Evolutionary conservation across 2,888 invertebrate species (phyloP).

Genomic region (Sminthurides aquaticus): DNA sequence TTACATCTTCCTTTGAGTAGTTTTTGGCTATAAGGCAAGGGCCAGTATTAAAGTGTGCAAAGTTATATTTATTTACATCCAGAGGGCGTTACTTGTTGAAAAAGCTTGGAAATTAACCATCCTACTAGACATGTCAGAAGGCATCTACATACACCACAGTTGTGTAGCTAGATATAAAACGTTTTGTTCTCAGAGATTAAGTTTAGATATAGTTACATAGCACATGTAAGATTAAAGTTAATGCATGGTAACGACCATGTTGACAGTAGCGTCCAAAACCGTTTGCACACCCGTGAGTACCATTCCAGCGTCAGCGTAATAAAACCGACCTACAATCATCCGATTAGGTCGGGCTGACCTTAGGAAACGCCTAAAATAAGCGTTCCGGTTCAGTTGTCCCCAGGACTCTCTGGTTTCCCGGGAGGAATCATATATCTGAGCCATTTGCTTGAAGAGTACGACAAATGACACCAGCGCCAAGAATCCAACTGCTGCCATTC

Average conservation of each 20-base stretch:
- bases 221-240: too few species aligned
- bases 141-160: too few species aligned
- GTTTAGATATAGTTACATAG: too few species aligned
- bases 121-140: too few species aligned
- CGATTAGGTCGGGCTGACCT: neutral
- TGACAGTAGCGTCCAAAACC: neutral
- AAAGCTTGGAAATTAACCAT: too few species aligned
- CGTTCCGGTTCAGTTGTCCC: neutral
- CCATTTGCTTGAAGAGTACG: neutral
- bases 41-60: too few species aligned
- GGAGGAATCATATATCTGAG: neutral
- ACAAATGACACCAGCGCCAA: neutral
- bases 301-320: neutral
- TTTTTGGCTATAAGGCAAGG: too few species aligned
- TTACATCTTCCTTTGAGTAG: too few species aligned
- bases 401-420: neutral
- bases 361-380: neutral
- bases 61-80: too few species aligned
- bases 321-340: neutral
- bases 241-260: neutral
- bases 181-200: too few species aligned
- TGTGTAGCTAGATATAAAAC: too few species aligned
- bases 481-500: neutral
- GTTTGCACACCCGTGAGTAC: neutral
- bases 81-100: too few species aligned